phyloP scores from a whole-genome alignment of 92 coral and sea anemone genomes.

The Plumapathes pennacea region DNA sequence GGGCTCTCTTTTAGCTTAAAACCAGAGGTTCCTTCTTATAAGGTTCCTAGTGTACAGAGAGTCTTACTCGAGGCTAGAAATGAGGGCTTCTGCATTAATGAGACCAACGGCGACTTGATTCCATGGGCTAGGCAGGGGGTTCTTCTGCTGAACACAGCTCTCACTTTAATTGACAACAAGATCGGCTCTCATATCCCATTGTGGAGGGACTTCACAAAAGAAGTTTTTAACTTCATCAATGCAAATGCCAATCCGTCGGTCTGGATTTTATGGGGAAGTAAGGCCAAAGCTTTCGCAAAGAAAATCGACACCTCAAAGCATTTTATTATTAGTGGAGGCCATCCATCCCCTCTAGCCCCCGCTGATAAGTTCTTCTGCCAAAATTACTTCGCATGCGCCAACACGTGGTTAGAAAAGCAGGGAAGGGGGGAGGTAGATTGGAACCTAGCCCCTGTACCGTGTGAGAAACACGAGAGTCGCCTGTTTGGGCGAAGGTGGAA shows the following conservation, averaged over 20 bases:
- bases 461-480: conserved; percentile 40
- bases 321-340: conserved; percentile 50
- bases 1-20: conserved; percentile 58
- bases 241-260: conserved; percentile 27
- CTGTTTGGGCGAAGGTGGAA: conserved; percentile 5
- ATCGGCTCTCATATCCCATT: conserved; percentile 48
- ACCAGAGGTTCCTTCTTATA: conserved; percentile 17
- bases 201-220: conserved; percentile 32
- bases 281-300: conserved; percentile 31
- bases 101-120: conserved; percentile 16
- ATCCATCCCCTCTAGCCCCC: conserved; percentile 54
- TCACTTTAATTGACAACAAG: conserved; percentile 23
- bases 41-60: conserved; percentile 56
- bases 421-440: conserved; percentile 48
- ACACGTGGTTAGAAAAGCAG: conserved; percentile 33
- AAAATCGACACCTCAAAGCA: conserved; percentile 45
- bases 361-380: conserved; percentile 39
- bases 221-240: conserved; percentile 35
- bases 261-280: conserved; percentile 59
- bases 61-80: conserved; percentile 60
- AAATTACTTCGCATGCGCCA: conserved; percentile 46
- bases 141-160: conserved; percentile 44
- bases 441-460: conserved; percentile 53
- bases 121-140: conserved; percentile 58
- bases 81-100: conserved; percentile 52